phyloP scores from a whole-genome alignment of 2,888 invertebrate species.

The Branchellion lobata region DNA sequence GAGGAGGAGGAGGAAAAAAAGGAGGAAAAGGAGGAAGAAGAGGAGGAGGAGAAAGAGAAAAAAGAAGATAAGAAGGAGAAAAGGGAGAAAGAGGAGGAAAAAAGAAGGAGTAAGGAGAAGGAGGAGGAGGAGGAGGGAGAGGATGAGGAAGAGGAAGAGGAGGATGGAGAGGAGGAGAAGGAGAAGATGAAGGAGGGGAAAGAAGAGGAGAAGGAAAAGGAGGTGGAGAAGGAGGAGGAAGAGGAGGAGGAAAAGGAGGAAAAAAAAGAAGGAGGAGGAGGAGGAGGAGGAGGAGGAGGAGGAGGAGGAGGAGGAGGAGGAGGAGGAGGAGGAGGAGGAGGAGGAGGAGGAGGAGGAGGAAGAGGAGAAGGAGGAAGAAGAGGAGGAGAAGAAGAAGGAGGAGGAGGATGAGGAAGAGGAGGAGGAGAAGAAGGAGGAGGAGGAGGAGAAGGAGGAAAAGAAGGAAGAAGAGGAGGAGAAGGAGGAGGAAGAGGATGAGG shows the following conservation, averaged over 20 bases:
- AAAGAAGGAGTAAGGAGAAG: no score
- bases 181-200: no score
- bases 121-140: no score
- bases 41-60: not conserved
- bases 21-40: not conserved
- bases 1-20: not conserved
- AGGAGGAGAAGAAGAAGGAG: not conserved
- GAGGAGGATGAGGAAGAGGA: not conserved
- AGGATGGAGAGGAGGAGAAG: not conserved
- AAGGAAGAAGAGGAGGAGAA: not conserved
- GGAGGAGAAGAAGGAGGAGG: not conserved
- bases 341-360: not conserved
- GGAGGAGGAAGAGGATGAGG: not conserved
- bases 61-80: not conserved
- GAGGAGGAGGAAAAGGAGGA: no score
- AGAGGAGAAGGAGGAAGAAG: not conserved
- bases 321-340: not conserved
- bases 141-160: not conserved
- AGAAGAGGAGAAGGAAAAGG: no score
- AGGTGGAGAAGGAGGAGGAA: no score
- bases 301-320: slow-evolving; percentile 54
- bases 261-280: not conserved
- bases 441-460: no score
- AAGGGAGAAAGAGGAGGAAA: no score
- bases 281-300: not conserved